Conservation (phyloP, 2,888 invertebrate genomes). For the Cyclophora albipunctata region DNA sequence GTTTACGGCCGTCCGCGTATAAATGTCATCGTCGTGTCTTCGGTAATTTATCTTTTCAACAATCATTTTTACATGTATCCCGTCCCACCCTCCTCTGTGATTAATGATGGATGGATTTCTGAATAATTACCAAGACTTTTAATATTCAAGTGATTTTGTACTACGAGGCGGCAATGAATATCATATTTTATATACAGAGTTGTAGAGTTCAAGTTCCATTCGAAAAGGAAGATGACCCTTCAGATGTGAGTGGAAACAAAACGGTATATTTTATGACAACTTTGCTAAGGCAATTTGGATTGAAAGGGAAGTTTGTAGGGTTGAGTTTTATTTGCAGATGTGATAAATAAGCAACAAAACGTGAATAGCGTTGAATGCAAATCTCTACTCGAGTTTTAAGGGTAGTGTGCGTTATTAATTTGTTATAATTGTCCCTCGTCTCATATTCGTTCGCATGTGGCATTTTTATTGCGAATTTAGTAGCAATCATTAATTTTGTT, state of each 20-base stretch:
- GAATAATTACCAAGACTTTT: slow-evolving; percentile 76
- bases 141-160: slow-evolving; percentile 72
- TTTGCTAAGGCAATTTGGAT: too few relatives aligned
- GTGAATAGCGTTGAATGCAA: slow-evolving; percentile 68
- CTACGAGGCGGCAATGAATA: slow-evolving; percentile 18
- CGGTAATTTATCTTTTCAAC: slow-evolving; percentile 69
- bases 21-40: slow-evolving; percentile 63
- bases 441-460: slow-evolving; percentile 71
- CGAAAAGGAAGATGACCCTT: slow-evolving; percentile 57
- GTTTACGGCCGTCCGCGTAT: slow-evolving; percentile 40
- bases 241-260: slow-evolving; percentile 29
- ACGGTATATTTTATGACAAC: slow-evolving; percentile 21
- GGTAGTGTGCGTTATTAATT: slow-evolving; percentile 73
- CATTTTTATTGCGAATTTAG: slow-evolving; percentile 75
- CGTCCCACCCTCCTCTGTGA: slow-evolving; percentile 66
- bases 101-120: slow-evolving; percentile 76
- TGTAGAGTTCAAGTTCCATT: slow-evolving; percentile 37
- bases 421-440: slow-evolving; percentile 69
- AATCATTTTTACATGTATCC: slow-evolving; percentile 72
- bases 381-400: slow-evolving; percentile 73
- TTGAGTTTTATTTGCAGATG: slow-evolving; percentile 20
- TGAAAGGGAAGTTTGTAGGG: slow-evolving; percentile 6
- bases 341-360: slow-evolving; percentile 51
- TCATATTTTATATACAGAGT: slow-evolving; percentile 24
- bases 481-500: slow-evolving; percentile 74